Evolutionary conservation across 2,888 invertebrate species (phyloP).

Genomic region (Tigriopus californicus): DNA sequence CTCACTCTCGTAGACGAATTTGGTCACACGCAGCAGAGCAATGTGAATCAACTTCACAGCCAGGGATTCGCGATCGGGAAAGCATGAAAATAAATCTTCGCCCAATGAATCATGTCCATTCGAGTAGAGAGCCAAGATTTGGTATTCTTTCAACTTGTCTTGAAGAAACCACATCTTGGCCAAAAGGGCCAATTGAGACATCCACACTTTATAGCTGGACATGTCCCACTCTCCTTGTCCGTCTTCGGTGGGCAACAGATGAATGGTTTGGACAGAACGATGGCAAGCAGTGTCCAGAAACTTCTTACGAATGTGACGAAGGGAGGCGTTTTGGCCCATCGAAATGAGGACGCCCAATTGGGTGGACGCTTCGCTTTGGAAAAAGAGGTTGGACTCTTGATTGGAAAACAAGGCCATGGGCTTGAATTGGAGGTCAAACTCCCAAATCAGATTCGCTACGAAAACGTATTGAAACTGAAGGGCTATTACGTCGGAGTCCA

Average conservation of each 20-base stretch:
- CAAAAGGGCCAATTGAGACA: not conserved
- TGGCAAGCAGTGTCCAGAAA: not conserved
- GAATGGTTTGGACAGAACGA: not conserved
- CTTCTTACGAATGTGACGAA: not conserved
- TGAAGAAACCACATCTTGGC: not conserved
- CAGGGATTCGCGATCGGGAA: not conserved
- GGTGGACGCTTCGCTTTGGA: not conserved
- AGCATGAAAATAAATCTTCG: not conserved
- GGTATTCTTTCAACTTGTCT: not conserved
- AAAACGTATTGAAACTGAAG: not conserved
- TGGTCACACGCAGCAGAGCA: not conserved
- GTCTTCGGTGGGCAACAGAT: not conserved
- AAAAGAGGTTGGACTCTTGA: not conserved
- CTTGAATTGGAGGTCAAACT: not conserved
- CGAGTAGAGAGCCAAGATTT: not conserved
- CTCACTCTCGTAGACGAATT: not conserved
- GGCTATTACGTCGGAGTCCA: not conserved
- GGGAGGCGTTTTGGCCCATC: not conserved
- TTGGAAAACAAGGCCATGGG: not conserved
- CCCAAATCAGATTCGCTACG: not conserved
- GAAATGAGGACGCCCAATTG: not conserved
- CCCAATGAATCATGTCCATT: not conserved
- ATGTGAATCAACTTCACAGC: not conserved
- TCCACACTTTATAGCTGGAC: not conserved
- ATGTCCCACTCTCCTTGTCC: not conserved